phyloP scores from a whole-genome alignment of 2,113 vertebrate genomes.

The Microtus montanus region DNA sequence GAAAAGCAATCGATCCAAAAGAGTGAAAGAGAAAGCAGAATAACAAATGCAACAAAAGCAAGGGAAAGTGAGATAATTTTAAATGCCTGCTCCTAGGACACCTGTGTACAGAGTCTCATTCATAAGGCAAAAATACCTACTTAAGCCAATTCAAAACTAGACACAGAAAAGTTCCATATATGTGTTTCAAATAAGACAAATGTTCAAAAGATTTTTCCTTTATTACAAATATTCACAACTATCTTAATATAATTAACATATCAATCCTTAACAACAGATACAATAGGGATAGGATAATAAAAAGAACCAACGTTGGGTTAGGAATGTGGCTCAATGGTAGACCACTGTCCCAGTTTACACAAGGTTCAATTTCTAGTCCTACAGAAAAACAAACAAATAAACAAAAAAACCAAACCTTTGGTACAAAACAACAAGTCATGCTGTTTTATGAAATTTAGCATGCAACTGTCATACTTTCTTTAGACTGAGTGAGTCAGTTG shows the following conservation, averaged over 20 bases:
- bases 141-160: slow-evolving; percentile 18
- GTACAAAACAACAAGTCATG: not conserved
- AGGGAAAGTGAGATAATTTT: not conserved
- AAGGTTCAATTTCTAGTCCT: not conserved
- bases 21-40: slow-evolving; percentile 4
- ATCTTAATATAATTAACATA: not conserved
- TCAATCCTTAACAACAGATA: slow-evolving; percentile 8
- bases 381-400: not conserved
- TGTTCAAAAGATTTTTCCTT: slow-evolving; percentile 16
- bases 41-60: not conserved
- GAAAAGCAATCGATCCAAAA: not conserved
- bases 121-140: slow-evolving; percentile 8
- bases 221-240: slow-evolving; percentile 5
- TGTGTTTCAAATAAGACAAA: slow-evolving; percentile 22
- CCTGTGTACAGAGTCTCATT: not conserved
- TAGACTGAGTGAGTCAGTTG: slow-evolving; percentile 11
- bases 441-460: not conserved
- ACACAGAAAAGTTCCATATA: not conserved
- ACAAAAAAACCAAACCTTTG: not conserved
- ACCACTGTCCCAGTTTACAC: not conserved
- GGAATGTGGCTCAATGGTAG: not conserved
- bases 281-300: not conserved
- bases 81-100: slow-evolving; percentile 11
- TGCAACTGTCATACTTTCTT: not conserved
- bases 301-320: not conserved